A percentile compares a stretch with the other conserved stretches of the same genome.
phyloP scores from a whole-genome alignment of 1,140 invertebrate species.

The Bilobella aurantiaca region DNA sequence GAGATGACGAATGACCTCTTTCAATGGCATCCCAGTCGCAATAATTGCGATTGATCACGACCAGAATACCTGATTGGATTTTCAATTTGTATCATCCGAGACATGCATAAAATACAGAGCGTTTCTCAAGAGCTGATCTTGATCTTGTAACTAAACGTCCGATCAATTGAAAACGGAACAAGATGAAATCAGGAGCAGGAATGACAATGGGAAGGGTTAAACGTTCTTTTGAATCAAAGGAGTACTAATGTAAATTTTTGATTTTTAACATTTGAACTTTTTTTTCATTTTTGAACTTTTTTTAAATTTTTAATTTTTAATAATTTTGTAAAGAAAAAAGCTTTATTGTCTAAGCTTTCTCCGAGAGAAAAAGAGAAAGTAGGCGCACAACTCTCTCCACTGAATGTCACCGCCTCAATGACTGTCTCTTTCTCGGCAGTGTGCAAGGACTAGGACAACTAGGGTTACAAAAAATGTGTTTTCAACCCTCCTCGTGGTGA shows the following conservation, averaged over 20 bases:
- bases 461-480: neutral
- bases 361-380: neutral
- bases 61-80: neutral
- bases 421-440: neutral
- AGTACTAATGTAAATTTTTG: neutral
- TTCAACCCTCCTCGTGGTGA: neutral
- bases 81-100: neutral
- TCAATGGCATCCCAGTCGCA: neutral
- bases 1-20: constrained; percentile 6
- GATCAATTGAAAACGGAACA: neutral
- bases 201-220: neutral
- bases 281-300: neutral
- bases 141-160: neutral
- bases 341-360: neutral
- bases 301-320: too few relatives aligned
- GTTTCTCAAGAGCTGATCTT: neutral
- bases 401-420: constrained; percentile 1
- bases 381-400: neutral
- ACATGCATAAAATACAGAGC: neutral
- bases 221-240: too few relatives aligned
- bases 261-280: neutral
- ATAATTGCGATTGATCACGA: neutral
- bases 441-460: constrained; percentile 7
- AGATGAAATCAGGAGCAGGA: neutral
- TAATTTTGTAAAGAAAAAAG: neutral